Conservation (phyloP, 2,888 invertebrate genomes). For the Eupeodes luniger region DNA sequence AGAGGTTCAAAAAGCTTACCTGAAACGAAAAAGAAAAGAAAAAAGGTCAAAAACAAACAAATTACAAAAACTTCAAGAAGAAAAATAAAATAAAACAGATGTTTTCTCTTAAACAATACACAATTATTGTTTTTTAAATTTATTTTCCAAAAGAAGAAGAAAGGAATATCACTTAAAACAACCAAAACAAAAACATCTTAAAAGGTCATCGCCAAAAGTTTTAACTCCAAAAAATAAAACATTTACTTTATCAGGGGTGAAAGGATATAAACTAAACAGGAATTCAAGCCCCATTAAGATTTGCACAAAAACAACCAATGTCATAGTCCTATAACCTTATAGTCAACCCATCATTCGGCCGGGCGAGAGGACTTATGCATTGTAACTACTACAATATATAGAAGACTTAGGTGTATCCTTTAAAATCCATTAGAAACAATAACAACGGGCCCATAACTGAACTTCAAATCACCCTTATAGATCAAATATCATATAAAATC, state of each 20-base stretch:
- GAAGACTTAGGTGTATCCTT: neutral
- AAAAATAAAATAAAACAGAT: conserved; percentile 15
- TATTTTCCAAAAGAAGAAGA: too few species aligned
- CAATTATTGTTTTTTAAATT: neutral
- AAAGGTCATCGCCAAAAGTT: conserved; percentile 27
- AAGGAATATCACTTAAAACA: neutral
- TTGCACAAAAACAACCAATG: neutral
- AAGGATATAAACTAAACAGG: neutral
- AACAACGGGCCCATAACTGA: conserved; percentile 53
- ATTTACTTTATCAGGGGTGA: neutral
- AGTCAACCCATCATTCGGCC: too few species aligned
- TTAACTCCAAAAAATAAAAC: conserved; percentile 21
- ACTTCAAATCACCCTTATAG: conserved; percentile 43
- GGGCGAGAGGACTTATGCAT: too few species aligned
- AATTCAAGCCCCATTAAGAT: conserved; percentile 19
- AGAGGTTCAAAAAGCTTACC: conserved; percentile 26
- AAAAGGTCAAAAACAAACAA: conserved; percentile 10
- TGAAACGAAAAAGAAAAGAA: conserved; percentile 45
- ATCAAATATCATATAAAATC: conserved; percentile 67
- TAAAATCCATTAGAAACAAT: conserved; percentile 41
- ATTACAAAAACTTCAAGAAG: neutral
- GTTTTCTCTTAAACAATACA: neutral
- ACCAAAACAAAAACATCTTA: conserved; percentile 13
- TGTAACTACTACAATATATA: too few species aligned
- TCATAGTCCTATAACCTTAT: too few species aligned